phyloP scores from a whole-genome alignment of 2,113 vertebrate species.

The Nasalis larvatus region DNA sequence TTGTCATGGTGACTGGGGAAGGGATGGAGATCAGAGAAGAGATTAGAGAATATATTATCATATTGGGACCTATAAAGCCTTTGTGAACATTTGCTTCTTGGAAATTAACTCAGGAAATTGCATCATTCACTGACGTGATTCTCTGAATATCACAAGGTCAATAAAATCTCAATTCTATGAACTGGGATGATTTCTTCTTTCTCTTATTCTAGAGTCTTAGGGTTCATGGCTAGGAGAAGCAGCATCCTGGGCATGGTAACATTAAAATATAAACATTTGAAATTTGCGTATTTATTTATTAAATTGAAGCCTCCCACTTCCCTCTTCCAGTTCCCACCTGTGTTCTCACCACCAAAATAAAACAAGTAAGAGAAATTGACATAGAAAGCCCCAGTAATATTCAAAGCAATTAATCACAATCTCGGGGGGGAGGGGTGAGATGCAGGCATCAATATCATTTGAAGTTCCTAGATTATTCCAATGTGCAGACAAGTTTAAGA shows the following conservation, averaged over 20 bases:
- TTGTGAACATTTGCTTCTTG: conserved; percentile 16
- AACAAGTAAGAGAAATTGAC: not conserved
- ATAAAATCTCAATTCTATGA: conserved; percentile 36
- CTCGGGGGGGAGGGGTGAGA: not conserved
- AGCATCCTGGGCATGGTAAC: not conserved
- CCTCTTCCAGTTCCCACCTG: not conserved
- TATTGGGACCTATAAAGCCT: conserved; percentile 13
- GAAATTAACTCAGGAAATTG: conserved; percentile 53
- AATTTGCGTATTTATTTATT: not conserved
- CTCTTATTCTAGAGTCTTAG: not conserved
- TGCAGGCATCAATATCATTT: not conserved
- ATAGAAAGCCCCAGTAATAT: not conserved
- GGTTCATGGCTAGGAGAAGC: not conserved
- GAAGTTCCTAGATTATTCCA: not conserved
- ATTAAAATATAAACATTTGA: conserved; percentile 8
- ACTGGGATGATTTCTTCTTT: conserved; percentile 8
- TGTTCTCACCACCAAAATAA: conserved; percentile 17
- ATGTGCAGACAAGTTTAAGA: not conserved
- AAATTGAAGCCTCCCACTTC: not conserved
- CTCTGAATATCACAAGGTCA: conserved; percentile 18
- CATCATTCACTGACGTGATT: not conserved
- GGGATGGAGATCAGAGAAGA: conserved; percentile 52
- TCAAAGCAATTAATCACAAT: not conserved
- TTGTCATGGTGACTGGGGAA: conserved; percentile 33
- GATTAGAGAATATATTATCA: conserved; percentile 19